phyloP scores from a whole-genome alignment of 2,888 invertebrate species.

The Eupithecia subfuscata region DNA sequence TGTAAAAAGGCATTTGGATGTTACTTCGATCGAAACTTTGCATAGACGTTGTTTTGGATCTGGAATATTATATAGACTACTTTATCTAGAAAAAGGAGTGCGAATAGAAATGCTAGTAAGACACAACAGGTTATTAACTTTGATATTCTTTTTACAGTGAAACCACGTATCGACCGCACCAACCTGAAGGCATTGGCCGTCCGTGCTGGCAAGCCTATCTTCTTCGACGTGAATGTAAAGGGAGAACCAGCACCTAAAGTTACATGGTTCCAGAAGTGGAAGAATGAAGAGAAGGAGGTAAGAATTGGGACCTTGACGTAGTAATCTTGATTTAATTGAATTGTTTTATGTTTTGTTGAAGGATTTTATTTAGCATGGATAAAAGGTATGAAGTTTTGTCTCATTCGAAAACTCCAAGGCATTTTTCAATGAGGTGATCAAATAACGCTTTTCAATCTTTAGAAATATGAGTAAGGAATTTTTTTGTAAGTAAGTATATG shows the following conservation, averaged over 20 bases:
- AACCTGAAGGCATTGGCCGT: conserved; percentile 95
- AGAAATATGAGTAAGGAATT: too few relatives aligned
- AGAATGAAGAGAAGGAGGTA: conserved; percentile 88
- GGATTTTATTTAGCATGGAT: neutral
- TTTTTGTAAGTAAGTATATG: too few relatives aligned
- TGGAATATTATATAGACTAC: too few relatives aligned
- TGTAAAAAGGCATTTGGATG: too few relatives aligned
- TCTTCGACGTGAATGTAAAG: conserved; percentile 95
- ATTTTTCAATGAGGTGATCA: too few relatives aligned
- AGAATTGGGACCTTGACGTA: conserved; percentile 9
- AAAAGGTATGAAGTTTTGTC: too few relatives aligned
- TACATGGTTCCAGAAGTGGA: conserved; percentile 94
- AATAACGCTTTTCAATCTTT: too few relatives aligned
- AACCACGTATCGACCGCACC: conserved; percentile 98
- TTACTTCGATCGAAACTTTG: too few relatives aligned
- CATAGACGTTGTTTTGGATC: too few relatives aligned
- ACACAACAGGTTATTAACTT: neutral
- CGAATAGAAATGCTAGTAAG: too few relatives aligned
- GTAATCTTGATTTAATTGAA: neutral
- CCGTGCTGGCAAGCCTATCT: conserved; percentile 95
- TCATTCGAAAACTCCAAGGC: too few relatives aligned
- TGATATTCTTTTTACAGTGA: conserved; percentile 85
- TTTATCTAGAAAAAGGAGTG: too few relatives aligned
- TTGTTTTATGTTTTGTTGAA: neutral
- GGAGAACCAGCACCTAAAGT: conserved; percentile 98